Conservation (phyloP, 2,888 invertebrate genomes). For the Tenthredo mesomela region DNA sequence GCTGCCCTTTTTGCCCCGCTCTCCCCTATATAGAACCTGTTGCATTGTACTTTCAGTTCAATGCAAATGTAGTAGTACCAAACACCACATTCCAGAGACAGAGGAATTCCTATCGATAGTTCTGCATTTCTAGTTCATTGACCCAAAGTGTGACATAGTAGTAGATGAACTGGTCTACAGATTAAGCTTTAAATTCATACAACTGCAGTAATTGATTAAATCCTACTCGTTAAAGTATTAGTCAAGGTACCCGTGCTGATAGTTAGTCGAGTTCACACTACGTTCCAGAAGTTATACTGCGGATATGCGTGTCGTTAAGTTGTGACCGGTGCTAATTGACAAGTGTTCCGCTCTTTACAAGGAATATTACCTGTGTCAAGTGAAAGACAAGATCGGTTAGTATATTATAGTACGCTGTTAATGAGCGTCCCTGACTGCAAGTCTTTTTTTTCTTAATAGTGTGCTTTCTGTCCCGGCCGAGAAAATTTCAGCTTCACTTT, state of each 20-base stretch:
- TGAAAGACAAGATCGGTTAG: neutral
- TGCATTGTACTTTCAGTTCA: constrained; percentile 46
- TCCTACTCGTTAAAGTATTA: neutral
- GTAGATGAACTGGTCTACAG: neutral
- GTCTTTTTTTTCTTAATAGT: neutral
- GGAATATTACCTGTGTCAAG: constrained; percentile 33
- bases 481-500: neutral
- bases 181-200: neutral
- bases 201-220: neutral
- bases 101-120: constrained; percentile 10
- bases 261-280: neutral
- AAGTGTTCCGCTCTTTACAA: constrained; percentile 20
- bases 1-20: no score
- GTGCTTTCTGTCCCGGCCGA: neutral
- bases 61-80: constrained; percentile 38
- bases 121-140: neutral
- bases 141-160: neutral
- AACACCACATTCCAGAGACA: constrained; percentile 18
- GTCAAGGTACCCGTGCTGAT: constrained; percentile 11
- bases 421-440: neutral
- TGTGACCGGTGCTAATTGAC: constrained; percentile 36
- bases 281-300: neutral
- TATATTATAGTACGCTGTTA: neutral
- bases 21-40: constrained; percentile 38
- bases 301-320: neutral